These are phyloP conservation scores for Adoxophyes honmai DNA, from an alignment of 1,140 invertebrate species.

Conservation along the genomic window DNA sequence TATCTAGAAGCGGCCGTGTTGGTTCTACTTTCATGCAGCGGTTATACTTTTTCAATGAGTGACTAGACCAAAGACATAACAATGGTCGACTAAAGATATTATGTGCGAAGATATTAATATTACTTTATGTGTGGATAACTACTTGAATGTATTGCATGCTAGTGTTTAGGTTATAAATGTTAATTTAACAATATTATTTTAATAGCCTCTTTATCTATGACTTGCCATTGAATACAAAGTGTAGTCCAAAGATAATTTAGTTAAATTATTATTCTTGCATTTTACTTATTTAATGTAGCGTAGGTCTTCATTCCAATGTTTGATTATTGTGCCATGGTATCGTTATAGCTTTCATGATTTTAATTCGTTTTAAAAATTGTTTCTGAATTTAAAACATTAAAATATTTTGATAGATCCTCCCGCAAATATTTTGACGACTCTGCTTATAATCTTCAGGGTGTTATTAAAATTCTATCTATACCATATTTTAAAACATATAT, in stretches of 20 bases:
- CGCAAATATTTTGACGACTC: too few species aligned
- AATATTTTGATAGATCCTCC: too few species aligned
- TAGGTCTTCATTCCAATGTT: conserved; percentile 25
- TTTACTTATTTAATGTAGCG: conserved; percentile 34
- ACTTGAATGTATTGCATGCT: not conserved
- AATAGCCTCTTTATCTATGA: conserved; percentile 14
- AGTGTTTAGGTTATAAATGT: not conserved
- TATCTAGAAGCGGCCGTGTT: not conserved
- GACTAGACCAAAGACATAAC: not conserved
- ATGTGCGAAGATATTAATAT: not conserved
- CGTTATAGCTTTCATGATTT: conserved; percentile 20
- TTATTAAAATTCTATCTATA: too few species aligned
- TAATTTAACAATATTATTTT: conserved; percentile 6
- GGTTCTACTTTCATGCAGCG: not conserved
- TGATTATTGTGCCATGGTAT: conserved; percentile 35
- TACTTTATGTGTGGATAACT: conserved; percentile 11
- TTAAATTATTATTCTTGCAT: conserved; percentile 31
- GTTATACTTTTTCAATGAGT: not conserved
- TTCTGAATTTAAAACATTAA: too few species aligned
- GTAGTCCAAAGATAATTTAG: conserved; percentile 49
- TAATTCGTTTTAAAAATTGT: not conserved
- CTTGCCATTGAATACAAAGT: conserved; percentile 53
- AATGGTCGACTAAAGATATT: not conserved
- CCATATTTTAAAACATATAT: too few species aligned
- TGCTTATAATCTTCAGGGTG: too few species aligned